Conservation (phyloP, 2,113 vertebrate species). For the Carassius carassius region DNA sequence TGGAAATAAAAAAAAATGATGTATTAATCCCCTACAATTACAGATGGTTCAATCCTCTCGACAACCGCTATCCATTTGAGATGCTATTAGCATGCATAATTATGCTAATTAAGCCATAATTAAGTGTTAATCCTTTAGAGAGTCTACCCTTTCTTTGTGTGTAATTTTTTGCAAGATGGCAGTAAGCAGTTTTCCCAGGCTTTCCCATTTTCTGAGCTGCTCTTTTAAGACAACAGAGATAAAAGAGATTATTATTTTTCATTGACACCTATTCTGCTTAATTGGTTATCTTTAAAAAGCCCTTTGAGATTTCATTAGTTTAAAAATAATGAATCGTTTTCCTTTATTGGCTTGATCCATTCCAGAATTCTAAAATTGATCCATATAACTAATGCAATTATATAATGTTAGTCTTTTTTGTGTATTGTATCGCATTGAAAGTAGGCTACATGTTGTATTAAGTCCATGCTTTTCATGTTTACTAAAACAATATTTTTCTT, state of each 20-base stretch:
- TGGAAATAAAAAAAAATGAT: conserved; percentile 99
- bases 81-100: conserved; percentile 99
- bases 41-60: conserved; percentile 99
- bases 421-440: too few species aligned
- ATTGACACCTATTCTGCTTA: neutral
- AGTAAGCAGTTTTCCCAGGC: conserved; percentile 88
- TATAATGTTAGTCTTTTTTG: too few species aligned
- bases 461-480: too few species aligned
- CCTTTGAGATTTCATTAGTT: conserved; percentile 12
- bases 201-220: conserved; percentile 67
- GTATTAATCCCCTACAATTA: conserved; percentile 99
- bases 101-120: conserved; percentile 99
- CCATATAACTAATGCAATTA: neutral
- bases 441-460: too few species aligned
- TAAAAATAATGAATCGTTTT: neutral
- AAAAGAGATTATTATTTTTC: conserved; percentile 16
- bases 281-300: conserved; percentile 18
- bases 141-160: conserved; percentile 88
- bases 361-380: neutral
- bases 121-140: conserved; percentile 99
- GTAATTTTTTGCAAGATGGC: conserved; percentile 94
- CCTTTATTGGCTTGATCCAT: neutral
- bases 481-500: too few species aligned
- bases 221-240: conserved; percentile 39
- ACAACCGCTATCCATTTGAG: conserved; percentile 99